Base-by-base conservation (phyloP, 1,140 invertebrate species). In the Ylistrum balloti region DNA sequence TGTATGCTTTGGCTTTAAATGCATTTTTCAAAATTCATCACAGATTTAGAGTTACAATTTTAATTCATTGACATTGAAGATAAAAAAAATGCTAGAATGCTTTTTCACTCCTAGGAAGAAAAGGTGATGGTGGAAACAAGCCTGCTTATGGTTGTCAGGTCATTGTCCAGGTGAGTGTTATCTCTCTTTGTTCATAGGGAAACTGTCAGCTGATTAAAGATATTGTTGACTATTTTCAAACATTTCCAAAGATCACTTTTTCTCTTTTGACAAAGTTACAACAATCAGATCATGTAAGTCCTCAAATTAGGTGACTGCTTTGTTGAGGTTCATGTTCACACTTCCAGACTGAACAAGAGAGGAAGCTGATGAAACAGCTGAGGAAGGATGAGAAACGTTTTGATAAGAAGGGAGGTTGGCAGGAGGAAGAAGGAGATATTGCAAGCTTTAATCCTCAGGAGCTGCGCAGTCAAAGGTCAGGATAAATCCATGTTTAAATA, bases 351-450 rank as follows among this genome's bases (percentile, higher is more conserved):
- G 98, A 98, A 95, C 97, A 98, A 93, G 98, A 99, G 95, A 98
- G 98, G 93, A 96, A 97, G 89, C 94, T 98, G 34, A 96, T 97
- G 35, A 99, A 99, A 95, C 97, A 98, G 95, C 97, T 98, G 13
- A 97, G 98, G 20, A 99, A 98, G 95, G 98, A 99, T 95, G 98
- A 99, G 95, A 99, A 99, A 95, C 98, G 98, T 93, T 94, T 97
- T 7, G 96, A 97, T n/a, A 98, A 97, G 92, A 97, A 97, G 0
- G 94, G 95, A 17, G 93, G 93, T 13, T 85, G 86, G 9, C 91
- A 93, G 28, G 92, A 91, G 20, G 90, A 93, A n/a, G 56, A 88
- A 33, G 89, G 90, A 28, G 89, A 93, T 20, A 86, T 86, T 9
- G 89, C 89, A 17, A 89, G 85, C 28, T 95, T 96, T 91, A 94